These are phyloP conservation scores for Alectura lathami DNA, from an alignment of 2,113 vertebrate genomes.

Conservation along the genomic window DNA sequence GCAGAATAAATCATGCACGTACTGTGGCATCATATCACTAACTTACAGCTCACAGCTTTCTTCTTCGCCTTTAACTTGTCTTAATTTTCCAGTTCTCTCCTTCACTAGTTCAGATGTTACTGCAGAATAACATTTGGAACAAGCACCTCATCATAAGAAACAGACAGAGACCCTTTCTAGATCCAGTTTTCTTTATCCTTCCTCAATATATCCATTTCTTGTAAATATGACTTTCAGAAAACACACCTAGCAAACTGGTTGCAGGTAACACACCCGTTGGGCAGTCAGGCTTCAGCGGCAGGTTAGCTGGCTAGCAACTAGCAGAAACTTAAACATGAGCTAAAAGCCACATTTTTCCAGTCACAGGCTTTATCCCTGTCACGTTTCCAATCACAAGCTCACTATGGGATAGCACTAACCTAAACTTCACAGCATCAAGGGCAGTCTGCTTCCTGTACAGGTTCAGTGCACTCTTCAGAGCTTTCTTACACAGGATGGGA, in stretches of 20 bases:
- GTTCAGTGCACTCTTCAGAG: slow-evolving; percentile 82
- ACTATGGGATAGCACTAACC: slow-evolving; percentile 73
- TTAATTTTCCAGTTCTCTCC: not conserved
- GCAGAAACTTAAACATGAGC: not conserved
- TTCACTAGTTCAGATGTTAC: not conserved
- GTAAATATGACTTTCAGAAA: not conserved
- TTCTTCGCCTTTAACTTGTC: not conserved
- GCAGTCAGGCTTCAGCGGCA: not conserved
- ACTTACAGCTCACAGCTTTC: not conserved
- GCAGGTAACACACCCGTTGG: not conserved
- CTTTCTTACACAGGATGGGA: slow-evolving; percentile 85
- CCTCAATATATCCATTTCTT: not conserved
- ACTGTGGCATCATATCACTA: not conserved
- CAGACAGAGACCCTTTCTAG: not conserved
- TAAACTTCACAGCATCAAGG: slow-evolving; percentile 80
- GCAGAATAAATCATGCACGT: not conserved
- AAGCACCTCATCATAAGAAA: not conserved
- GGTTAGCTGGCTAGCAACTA: not conserved
- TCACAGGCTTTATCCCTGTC: not conserved
- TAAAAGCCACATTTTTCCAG: not conserved
- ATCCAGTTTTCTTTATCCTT: not conserved
- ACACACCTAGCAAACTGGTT: not conserved
- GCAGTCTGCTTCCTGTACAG: slow-evolving; percentile 80
- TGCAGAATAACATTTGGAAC: not conserved
- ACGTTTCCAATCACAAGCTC: not conserved